Evolutionary conservation across 2,113 vertebrate genomes (phyloP).

Genomic region (Lycaon pictus): DNA sequence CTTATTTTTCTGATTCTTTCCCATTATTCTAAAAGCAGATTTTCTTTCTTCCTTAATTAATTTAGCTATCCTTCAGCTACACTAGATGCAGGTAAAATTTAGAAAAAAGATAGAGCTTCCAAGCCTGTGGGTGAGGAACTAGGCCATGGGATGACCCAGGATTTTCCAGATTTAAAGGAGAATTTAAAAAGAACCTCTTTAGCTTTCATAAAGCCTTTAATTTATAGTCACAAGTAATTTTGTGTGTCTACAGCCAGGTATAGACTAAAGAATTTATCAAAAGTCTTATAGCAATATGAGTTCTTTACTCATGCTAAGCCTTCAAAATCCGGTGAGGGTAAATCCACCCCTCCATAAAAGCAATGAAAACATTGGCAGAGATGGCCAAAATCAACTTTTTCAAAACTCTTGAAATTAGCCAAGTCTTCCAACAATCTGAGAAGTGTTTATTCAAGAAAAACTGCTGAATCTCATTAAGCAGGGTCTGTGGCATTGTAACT

Average conservation of each 20-base stretch:
- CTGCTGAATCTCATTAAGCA: slow-evolving; percentile 63
- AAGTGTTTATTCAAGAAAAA: slow-evolving; percentile 68
- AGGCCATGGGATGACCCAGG: neutral
- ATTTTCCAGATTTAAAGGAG: slow-evolving; percentile 37
- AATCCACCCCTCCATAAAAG: slow-evolving; percentile 18
- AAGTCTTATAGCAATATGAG: neutral
- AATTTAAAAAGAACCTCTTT: neutral
- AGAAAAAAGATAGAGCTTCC: neutral
- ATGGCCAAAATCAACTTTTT: slow-evolving; percentile 59
- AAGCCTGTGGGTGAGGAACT: neutral
- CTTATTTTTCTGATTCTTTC: neutral
- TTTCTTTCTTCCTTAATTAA: neutral
- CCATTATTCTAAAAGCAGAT: neutral
- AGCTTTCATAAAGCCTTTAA: slow-evolving; percentile 29
- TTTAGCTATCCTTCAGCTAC: neutral
- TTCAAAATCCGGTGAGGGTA: slow-evolving; percentile 27
- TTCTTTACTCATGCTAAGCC: neutral
- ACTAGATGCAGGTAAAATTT: neutral
- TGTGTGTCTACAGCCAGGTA: neutral
- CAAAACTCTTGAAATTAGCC: slow-evolving; percentile 53
- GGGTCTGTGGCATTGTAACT: slow-evolving; percentile 59
- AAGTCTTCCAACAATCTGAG: slow-evolving; percentile 37
- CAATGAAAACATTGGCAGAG: slow-evolving; percentile 52
- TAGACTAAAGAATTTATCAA: slow-evolving; percentile 21
- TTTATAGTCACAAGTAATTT: neutral